Evolutionary conservation across 2,888 invertebrate genomes (phyloP), one percentile per base, ranked within the genome.

Genomic region (Stratiomys singularior): DNA sequence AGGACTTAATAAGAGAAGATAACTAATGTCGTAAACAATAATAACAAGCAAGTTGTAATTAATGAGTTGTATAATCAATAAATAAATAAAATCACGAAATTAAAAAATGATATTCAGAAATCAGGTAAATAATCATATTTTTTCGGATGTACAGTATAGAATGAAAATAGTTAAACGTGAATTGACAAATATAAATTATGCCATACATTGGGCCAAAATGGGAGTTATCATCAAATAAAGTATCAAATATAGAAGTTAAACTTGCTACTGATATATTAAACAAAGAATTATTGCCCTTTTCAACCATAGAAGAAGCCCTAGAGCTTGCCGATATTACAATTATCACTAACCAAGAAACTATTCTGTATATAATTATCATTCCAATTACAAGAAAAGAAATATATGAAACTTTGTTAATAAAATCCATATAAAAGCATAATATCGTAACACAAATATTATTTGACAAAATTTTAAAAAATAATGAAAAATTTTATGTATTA

Each of bases 321-420:
- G 56, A 56, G 56, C 9, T 56, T 56, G 56, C 9, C n/a, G 56
- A 56, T n/a, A 56, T 56, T 56, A 56, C 7, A 56, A 56, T 56
- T 18, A 18, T n/a, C 7, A 56, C 56, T 0, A 63, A 63, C 27
- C 9, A 11, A 15, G 9, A 7, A 25, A 44, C 9, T 44, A 44
- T 44, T 44, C 44, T 44, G 7, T 44, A 44, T 44, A 44, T 44
- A 44, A 44, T 44, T 44, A 44, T 9, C 44, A 13, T 9, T 7
- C 7, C 44, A 44, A 13, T 9, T 13, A 44, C 44, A 13, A 44
- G 44, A 44, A 7, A 44, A n/a, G 44, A 44, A 7, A 44, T 44
- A 9, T 44, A 44, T 9, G 13, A n/a, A n/a, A n/a, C n/a, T n/a
- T n/a, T n/a, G n/a, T n/a, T n/a, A n/a, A n/a, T n/a, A n/a, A n/a